Evolutionary conservation across 2,113 vertebrate species (phyloP).

Genomic region (Stegastes partitus): DNA sequence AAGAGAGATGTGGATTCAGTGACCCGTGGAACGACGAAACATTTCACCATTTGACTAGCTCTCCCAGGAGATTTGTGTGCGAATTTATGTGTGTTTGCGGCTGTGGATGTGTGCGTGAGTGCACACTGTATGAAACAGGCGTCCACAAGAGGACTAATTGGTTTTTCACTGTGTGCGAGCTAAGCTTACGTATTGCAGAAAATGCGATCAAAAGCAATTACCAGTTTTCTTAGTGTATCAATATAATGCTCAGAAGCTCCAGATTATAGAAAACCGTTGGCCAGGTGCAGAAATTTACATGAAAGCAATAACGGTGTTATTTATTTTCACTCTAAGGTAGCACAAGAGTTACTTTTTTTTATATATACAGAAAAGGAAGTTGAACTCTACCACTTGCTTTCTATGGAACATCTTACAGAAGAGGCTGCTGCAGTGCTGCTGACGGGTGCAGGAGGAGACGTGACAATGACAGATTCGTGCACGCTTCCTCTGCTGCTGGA

Average conservation of each 20-base stretch:
- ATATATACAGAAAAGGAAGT: background rate
- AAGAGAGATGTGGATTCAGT: conserved; percentile 59
- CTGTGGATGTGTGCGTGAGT: conserved; percentile 37
- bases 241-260: background rate
- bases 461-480: conserved; percentile 42
- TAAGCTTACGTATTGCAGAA: conserved; percentile 23
- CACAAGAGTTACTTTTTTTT: background rate
- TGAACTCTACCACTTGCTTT: conserved; percentile 9
- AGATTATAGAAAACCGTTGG: background rate
- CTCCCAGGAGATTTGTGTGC: conserved; percentile 72
- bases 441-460: conserved; percentile 14
- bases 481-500: conserved; percentile 20
- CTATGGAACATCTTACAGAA: conserved; percentile 1
- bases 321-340: conserved; percentile 2
- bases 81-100: conserved; percentile 50
- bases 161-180: conserved; percentile 39
- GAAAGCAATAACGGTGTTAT: background rate
- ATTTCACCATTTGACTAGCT: conserved; percentile 68
- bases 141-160: conserved; percentile 47
- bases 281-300: background rate
- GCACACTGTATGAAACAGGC: conserved; percentile 39
- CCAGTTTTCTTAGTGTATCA: conserved; percentile 25
- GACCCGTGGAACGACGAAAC: conserved; percentile 71
- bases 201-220: conserved; percentile 49
- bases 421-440: conserved; percentile 10